Percentiles rank a stretch among this genome's conserved stretches.
Evolutionary conservation across 2,797 vertebrate genomes (phyloP).

Genomic region (Heterohyrax brucei): DNA sequence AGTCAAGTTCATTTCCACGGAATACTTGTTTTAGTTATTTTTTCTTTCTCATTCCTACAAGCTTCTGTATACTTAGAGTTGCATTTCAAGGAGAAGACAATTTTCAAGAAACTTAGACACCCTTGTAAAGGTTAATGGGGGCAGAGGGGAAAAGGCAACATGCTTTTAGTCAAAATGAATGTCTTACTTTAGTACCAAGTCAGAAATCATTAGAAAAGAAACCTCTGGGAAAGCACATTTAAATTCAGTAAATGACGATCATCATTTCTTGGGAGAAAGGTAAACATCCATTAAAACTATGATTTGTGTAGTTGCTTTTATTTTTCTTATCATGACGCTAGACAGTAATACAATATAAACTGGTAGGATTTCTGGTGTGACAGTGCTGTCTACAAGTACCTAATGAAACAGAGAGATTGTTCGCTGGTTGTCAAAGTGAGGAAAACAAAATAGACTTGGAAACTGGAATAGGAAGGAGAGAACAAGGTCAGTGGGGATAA

Average conservation of each 20-base stretch:
- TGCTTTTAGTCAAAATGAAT: conserved; percentile 77
- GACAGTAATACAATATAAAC: neutral
- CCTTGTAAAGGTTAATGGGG: conserved; percentile 70
- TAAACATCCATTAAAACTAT: conserved; percentile 34
- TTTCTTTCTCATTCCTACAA: conserved; percentile 44
- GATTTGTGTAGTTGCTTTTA: neutral
- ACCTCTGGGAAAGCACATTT: neutral
- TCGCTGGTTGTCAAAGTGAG: neutral
- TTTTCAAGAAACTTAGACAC: conserved; percentile 66
- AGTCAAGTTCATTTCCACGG: conserved; percentile 66
- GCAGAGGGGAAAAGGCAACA: conserved; percentile 62
- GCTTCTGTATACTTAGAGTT: neutral
- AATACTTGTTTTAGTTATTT: conserved; percentile 70
- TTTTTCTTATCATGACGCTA: neutral
- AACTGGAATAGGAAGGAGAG: neutral
- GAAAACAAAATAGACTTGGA: neutral
- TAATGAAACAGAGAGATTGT: neutral
- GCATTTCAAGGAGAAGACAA: conserved; percentile 67
- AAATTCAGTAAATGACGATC: conserved; percentile 62
- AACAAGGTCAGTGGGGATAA: neutral
- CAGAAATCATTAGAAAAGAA: conserved; percentile 67
- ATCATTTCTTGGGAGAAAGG: conserved; percentile 61
- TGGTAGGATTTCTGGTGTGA: neutral
- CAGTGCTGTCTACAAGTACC: neutral
- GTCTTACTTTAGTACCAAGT: conserved; percentile 61